These are phyloP conservation scores for Acanthis flammea DNA, from an alignment of 2,797 vertebrate species.

Conservation along the genomic window DNA sequence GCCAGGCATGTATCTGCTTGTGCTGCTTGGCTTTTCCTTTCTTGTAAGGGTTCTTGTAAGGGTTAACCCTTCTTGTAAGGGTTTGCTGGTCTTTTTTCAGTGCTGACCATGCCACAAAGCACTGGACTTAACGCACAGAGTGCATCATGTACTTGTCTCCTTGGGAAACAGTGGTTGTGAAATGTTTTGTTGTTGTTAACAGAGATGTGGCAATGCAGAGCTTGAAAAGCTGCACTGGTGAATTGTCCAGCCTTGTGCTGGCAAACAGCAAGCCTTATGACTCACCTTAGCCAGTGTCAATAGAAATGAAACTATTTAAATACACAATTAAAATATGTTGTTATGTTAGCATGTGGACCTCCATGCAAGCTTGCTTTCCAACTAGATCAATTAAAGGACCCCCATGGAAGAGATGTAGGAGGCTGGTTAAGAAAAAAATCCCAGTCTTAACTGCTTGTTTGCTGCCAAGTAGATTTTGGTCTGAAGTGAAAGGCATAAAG, in stretches of 20 bases:
- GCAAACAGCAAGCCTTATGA: background rate
- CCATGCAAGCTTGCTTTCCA: conserved; percentile 32
- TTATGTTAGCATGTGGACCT: conserved; percentile 62
- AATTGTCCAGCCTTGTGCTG: background rate
- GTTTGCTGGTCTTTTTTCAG: background rate
- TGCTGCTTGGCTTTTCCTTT: background rate
- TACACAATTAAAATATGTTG: conserved; percentile 49
- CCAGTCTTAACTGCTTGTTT: background rate
- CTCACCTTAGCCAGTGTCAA: conserved; percentile 42
- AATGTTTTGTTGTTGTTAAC: background rate
- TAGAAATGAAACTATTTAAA: conserved; percentile 38
- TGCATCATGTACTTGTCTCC: background rate
- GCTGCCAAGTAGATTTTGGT: background rate
- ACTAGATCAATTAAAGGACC: background rate
- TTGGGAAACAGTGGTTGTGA: background rate
- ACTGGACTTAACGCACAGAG: background rate
- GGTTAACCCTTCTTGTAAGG: background rate
- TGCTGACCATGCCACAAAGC: accelerated
- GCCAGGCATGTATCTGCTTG: accelerated
- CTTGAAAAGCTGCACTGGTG: background rate
- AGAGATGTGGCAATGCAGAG: background rate
- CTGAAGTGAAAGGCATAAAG: background rate
- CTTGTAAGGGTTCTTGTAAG: background rate
- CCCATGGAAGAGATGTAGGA: background rate
- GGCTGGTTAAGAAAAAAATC: background rate